Evolutionary conservation across 92 coral and sea anemone species (phyloP), one percentile per base, ranked within the genome.

Genomic region (Zoanthus gigantus): DNA sequence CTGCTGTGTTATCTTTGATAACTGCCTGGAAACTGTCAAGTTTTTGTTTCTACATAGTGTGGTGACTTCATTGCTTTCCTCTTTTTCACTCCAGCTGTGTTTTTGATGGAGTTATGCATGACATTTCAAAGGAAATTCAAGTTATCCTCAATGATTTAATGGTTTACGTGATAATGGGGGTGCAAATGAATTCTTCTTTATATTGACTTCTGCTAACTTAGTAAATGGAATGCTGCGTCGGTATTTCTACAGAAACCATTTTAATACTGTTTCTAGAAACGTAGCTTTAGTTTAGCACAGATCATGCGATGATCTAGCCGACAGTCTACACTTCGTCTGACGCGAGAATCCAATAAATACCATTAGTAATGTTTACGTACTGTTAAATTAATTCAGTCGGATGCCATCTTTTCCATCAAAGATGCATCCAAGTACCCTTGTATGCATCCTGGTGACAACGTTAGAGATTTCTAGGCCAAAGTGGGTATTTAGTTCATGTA

Each of bases 71-170:
- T 28, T 77, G 9, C 5, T 30, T 18, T 77, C 37, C 32, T 5
- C 72, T 66, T 66, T 66, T 66, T 66, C 34, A 66, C 34, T 66
- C 72, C 32, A 66, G 18, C 37, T 66, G 72, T n/a, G 72, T 66
- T 32, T 66, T 66, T 66, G 72, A 32, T 66, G 72, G 72, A 66
- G 72, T 66, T 66, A 66, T 66, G 18, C 72, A 66, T 66, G 37
- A 18, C 72, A 66, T 66, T 29, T 66, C 18, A 17, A 5, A 66
- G 72, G 18, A 32, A 66, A 18, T 66, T 66, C 72, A 31, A 66
- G 32, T 66, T 1, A 66, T 66, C 72, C 18, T 66, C 72, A 66
- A 5, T 66, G 32, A 1, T 2, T 0, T 66, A 31, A 6, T 66
- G 72, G 72, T 29, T 66, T 31, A 66, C 72, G 32, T 66, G 72